Conservation (phyloP, 2,888 invertebrate genomes). For the Tromatobia lineatoria region DNA sequence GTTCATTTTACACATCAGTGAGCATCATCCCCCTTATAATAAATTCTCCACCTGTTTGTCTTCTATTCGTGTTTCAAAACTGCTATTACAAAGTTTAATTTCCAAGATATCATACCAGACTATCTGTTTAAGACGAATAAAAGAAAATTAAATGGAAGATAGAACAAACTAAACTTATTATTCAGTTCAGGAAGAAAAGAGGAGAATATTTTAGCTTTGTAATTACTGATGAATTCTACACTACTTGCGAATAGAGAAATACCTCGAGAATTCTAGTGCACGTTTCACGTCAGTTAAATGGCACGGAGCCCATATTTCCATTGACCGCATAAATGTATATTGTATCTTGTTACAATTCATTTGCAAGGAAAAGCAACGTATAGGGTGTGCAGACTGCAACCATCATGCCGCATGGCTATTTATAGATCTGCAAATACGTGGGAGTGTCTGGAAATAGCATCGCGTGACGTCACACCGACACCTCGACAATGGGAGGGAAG, state of each 20-base stretch:
- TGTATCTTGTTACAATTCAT: slow-evolving; percentile 45
- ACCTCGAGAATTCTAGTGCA: slow-evolving; percentile 1
- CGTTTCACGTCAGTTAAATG: slow-evolving; percentile 32
- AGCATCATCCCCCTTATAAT: too few species aligned
- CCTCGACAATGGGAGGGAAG: slow-evolving; percentile 33
- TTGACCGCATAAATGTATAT: slow-evolving; percentile 44
- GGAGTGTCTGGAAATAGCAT: slow-evolving; percentile 78
- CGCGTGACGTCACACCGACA: slow-evolving; percentile 79
- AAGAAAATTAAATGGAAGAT: not conserved
- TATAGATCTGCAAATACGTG: slow-evolving; percentile 76
- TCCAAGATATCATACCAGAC: not conserved
- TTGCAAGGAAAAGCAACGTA: slow-evolving; percentile 19
- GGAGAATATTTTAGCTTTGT: not conserved
- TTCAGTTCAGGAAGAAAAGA: not conserved
- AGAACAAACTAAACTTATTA: not conserved
- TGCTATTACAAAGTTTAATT: not conserved
- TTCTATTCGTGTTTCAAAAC: not conserved
- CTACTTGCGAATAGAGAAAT: slow-evolving; percentile 1
- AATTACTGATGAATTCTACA: not conserved
- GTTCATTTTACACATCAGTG: too few species aligned
- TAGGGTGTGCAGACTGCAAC: not conserved
- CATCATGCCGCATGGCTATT: slow-evolving; percentile 70
- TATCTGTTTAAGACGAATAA: not conserved
- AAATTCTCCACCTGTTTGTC: too few species aligned
- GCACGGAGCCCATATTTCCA: slow-evolving; percentile 54